These are phyloP conservation scores for Lophotis ruficrista DNA, from an alignment of 2,113 vertebrate genomes.

Conservation along the genomic window DNA sequence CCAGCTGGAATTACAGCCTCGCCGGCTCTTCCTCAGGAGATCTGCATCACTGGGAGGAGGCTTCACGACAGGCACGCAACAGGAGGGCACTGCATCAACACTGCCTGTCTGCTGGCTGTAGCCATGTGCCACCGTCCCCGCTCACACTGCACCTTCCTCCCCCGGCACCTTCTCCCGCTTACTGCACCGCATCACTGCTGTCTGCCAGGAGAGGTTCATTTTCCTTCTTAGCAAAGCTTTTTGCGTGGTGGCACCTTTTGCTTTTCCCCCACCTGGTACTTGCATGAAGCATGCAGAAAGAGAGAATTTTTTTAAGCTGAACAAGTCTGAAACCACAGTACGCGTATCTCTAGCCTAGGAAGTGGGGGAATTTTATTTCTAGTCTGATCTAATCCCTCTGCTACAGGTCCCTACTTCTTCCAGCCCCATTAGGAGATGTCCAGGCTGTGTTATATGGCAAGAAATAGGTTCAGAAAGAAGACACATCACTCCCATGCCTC, in stretches of 20 bases:
- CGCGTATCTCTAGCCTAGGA: background rate
- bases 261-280: background rate
- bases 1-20: background rate
- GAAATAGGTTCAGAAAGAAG: background rate
- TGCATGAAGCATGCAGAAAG: background rate
- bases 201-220: background rate
- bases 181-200: fast-evolving
- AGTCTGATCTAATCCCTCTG: background rate
- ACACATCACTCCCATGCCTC: background rate
- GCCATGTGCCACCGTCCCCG: background rate
- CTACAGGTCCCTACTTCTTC: background rate
- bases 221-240: background rate
- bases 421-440: background rate
- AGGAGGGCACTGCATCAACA: fast-evolving
- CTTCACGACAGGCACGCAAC: background rate
- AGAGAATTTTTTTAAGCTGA: background rate
- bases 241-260: background rate
- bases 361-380: background rate
- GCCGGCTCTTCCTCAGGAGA: fast-evolving
- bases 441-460: background rate
- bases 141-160: background rate
- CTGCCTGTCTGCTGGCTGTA: background rate
- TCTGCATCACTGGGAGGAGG: background rate
- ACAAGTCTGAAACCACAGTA: background rate
- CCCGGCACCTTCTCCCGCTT: background rate